phyloP scores from a whole-genome alignment of 2,888 invertebrate species.

The Chrysina gloriosa region DNA sequence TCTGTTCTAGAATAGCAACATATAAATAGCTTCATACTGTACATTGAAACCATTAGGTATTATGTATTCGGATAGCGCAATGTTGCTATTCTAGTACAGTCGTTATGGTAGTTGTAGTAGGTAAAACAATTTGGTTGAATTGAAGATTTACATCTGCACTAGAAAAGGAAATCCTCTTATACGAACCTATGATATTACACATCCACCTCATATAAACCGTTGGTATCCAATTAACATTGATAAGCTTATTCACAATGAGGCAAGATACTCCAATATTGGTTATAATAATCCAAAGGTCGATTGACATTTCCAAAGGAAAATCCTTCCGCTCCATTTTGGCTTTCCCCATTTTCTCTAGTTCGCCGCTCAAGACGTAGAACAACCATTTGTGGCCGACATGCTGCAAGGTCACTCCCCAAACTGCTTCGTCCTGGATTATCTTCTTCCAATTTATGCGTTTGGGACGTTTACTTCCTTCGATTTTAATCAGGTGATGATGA shows the following conservation, averaged over 20 bases:
- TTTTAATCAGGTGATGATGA: too few species aligned
- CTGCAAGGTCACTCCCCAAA: constrained; percentile 1
- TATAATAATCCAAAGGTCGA: not conserved
- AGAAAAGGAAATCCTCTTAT: not conserved
- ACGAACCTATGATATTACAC: not conserved
- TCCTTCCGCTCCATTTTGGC: not conserved
- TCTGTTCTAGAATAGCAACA: too few species aligned
- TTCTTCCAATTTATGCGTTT: constrained; percentile 19
- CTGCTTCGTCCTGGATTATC: constrained; percentile 20
- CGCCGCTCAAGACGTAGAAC: not conserved
- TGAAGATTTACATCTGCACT: too few species aligned
- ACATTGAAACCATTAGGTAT: too few species aligned
- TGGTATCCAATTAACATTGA: not conserved
- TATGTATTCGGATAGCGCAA: too few species aligned
- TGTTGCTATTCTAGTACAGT: too few species aligned
- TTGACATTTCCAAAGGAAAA: not conserved
- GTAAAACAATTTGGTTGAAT: too few species aligned
- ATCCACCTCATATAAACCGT: not conserved
- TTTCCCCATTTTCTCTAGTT: not conserved
- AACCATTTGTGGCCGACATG: constrained; percentile 3
- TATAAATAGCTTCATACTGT: too few species aligned
- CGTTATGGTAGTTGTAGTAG: too few species aligned
- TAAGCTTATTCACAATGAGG: not conserved
- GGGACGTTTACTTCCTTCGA: constrained; percentile 10
- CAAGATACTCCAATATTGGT: not conserved